These are phyloP conservation scores for Phocoena phocoena DNA, from an alignment of 2,113 vertebrate genomes.

Conservation along the genomic window DNA sequence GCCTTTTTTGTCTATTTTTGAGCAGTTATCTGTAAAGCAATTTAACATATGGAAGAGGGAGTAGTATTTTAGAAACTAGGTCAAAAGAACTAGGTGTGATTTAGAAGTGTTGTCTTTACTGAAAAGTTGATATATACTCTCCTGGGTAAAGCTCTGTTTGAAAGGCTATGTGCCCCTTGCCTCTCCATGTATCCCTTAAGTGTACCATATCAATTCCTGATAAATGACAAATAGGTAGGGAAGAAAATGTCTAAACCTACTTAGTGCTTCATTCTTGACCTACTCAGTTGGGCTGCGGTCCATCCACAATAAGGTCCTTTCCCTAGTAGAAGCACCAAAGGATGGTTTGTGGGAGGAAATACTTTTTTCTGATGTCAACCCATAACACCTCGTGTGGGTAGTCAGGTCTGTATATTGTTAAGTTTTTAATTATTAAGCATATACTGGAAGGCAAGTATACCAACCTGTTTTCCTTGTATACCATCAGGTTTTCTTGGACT, in stretches of 20 bases:
- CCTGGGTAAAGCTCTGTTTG: neutral
- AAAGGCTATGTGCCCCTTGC: neutral
- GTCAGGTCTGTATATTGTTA: neutral
- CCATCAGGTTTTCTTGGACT: conserved; percentile 13
- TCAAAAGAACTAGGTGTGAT: conserved; percentile 35
- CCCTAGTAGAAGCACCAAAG: neutral
- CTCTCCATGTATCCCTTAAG: neutral
- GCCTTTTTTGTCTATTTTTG: conserved; percentile 35
- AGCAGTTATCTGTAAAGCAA: neutral
- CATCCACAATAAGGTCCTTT: neutral
- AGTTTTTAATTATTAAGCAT: conserved; percentile 24
- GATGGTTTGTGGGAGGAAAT: conserved; percentile 41
- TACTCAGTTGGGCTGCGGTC: neutral
- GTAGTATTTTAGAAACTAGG: conserved; percentile 40
- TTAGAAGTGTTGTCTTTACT: conserved; percentile 29
- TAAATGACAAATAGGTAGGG: neutral
- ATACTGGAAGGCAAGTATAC: neutral
- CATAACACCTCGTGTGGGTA: conserved; percentile 1
- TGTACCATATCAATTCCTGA: neutral
- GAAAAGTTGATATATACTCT: conserved; percentile 14
- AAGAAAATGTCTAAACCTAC: neutral
- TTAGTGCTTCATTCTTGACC: too few relatives aligned
- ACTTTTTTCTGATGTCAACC: conserved; percentile 31
- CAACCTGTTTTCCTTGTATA: neutral
- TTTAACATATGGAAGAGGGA: neutral